Evolutionary conservation across 2,113 vertebrate species (phyloP).

Genomic region (Burhinus oedicnemus): DNA sequence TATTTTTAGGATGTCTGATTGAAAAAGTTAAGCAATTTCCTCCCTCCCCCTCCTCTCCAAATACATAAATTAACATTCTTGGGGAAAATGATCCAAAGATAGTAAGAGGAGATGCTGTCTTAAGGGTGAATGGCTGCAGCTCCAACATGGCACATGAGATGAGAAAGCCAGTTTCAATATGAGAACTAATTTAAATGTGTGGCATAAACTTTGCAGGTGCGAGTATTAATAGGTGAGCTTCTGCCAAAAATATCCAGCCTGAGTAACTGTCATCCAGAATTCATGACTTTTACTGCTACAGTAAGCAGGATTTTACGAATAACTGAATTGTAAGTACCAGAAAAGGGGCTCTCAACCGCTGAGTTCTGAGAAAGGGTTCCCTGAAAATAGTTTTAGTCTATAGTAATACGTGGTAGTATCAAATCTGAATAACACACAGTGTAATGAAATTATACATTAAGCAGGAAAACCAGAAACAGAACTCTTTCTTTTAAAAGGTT

Average conservation of each 20-base stretch:
- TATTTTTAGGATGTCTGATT: background rate
- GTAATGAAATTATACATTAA: background rate
- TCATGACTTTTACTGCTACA: background rate
- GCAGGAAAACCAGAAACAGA: background rate
- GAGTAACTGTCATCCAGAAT: background rate
- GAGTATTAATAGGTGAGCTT: background rate
- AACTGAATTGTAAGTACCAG: background rate
- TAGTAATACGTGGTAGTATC: background rate
- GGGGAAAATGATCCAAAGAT: background rate
- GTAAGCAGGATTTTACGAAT: slow-evolving; percentile 7
- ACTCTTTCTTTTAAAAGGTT: background rate
- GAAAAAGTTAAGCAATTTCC: background rate
- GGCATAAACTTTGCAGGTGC: background rate
- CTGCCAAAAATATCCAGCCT: background rate
- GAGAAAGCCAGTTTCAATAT: background rate
- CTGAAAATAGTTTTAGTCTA: background rate
- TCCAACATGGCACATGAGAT: background rate
- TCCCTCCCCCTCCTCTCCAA: background rate
- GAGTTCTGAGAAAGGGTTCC: background rate
- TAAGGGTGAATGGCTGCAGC: background rate
- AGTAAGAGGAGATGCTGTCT: background rate
- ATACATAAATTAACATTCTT: background rate
- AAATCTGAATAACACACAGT: background rate
- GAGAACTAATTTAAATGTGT: background rate
- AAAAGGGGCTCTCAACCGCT: background rate